These are phyloP conservation scores for Scotopteryx bipunctaria DNA, from an alignment of 2,888 invertebrate species.

Conservation along the genomic window DNA sequence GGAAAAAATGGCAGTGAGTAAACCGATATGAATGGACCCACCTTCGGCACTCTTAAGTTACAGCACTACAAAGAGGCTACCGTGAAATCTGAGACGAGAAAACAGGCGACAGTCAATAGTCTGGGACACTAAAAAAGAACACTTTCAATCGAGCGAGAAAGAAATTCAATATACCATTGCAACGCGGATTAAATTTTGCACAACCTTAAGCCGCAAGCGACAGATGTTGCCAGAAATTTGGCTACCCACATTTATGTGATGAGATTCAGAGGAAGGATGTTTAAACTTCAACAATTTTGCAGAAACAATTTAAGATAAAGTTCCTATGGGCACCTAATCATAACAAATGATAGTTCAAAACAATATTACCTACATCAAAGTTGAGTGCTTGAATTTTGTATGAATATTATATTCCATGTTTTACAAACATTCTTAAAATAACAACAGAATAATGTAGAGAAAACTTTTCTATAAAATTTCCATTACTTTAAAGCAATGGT, in stretches of 20 bases:
- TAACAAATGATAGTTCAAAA: slow-evolving; percentile 37
- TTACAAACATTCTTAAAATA: slow-evolving; percentile 39
- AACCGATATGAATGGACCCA: slow-evolving; percentile 64
- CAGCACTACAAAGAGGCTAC: slow-evolving; percentile 73
- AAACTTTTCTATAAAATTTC: slow-evolving; percentile 64
- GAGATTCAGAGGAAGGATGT: slow-evolving; percentile 53
- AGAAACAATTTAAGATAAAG: slow-evolving; percentile 47
- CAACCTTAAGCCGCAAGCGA: slow-evolving; percentile 70
- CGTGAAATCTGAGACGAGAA: slow-evolving; percentile 77
- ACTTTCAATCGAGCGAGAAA: slow-evolving; percentile 73
- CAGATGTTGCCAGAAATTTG: slow-evolving; percentile 76
- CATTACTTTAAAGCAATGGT: slow-evolving; percentile 50
- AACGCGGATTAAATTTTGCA: slow-evolving; percentile 78
- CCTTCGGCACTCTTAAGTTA: slow-evolving; percentile 60
- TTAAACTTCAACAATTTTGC: slow-evolving; percentile 49
- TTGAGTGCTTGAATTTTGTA: slow-evolving; percentile 3
- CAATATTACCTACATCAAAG: slow-evolving; percentile 33
- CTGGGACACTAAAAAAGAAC: slow-evolving; percentile 70
- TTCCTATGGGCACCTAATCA: slow-evolving; percentile 30
- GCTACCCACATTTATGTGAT: slow-evolving; percentile 62
- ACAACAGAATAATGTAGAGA: slow-evolving; percentile 53
- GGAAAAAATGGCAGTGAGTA: slow-evolving; percentile 54
- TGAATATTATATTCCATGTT: neutral
- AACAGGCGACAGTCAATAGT: slow-evolving; percentile 76
- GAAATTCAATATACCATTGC: slow-evolving; percentile 78